A percentile compares a stretch with the other conserved stretches of the same genome.
Conservation (phyloP, 1,140 invertebrate species). For the Odontomachus brunneus region DNA sequence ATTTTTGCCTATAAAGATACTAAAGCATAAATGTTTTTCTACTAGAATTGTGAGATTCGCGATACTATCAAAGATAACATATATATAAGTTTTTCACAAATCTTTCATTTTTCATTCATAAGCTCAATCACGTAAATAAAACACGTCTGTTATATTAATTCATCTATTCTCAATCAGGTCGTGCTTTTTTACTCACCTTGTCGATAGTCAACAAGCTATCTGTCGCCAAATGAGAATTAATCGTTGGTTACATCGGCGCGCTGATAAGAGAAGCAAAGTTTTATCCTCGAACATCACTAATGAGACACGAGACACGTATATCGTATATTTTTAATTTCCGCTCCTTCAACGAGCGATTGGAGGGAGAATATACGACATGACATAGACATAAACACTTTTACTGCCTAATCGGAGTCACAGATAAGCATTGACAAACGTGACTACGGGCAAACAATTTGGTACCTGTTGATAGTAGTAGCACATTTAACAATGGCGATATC, state of each 20-base stretch:
- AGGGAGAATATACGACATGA: too few relatives aligned
- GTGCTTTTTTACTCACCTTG: constrained; percentile 3
- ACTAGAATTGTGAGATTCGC: neutral
- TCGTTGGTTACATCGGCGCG: neutral
- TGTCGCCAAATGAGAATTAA: neutral
- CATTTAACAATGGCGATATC: neutral
- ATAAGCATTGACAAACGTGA: too few relatives aligned
- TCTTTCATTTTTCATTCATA: neutral
- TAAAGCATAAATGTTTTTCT: neutral
- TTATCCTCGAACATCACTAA: constrained; percentile 42
- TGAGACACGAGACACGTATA: neutral
- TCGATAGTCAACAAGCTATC: neutral
- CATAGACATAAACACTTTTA: too few relatives aligned
- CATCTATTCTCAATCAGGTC: neutral
- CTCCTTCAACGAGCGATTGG: neutral
- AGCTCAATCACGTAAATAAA: neutral
- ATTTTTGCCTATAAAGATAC: too few relatives aligned
- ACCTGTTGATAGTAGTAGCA: constrained; percentile 6
- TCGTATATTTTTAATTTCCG: constrained; percentile 35
- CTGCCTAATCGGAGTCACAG: too few relatives aligned
- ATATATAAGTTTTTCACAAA: neutral
- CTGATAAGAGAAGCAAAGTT: constrained; percentile 18
- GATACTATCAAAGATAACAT: neutral
- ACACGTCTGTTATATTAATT: too few relatives aligned
- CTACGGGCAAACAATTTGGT: neutral